Conservation (phyloP, 2,888 invertebrate species). For the Diaphora mendica region DNA sequence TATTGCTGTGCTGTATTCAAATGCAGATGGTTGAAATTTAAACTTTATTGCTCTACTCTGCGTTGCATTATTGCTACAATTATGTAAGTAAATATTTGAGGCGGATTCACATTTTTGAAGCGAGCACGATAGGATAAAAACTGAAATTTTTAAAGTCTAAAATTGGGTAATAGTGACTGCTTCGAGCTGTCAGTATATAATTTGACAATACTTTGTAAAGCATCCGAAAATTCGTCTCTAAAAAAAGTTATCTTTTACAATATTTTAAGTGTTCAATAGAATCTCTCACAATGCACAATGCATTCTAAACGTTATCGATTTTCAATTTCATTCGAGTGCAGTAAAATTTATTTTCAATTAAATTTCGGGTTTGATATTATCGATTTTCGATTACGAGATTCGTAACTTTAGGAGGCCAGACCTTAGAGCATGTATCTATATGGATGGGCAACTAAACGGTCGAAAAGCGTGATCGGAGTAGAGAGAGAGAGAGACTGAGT, state of each 20-base stretch:
- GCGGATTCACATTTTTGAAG: neutral
- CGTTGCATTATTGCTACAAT: neutral
- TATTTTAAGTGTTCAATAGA: neutral
- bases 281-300: neutral
- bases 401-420: neutral
- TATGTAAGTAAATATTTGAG: neutral
- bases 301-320: neutral
- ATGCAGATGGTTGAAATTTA: neutral
- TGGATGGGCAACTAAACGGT: too few species aligned
- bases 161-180: neutral
- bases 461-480: too few species aligned
- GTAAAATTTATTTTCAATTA: neutral
- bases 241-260: too few species aligned
- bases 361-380: neutral
- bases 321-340: conserved; percentile 3
- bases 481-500: too few species aligned
- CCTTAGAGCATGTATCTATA: too few species aligned
- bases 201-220: too few species aligned
- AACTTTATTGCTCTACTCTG: neutral
- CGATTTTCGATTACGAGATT: neutral
- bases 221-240: too few species aligned
- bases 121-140: neutral
- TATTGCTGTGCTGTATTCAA: conserved; percentile 4
- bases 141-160: neutral
- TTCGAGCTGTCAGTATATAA: too few species aligned